These are phyloP conservation scores for Pelusios castaneus DNA, from an alignment of 2,113 vertebrate genomes.

Conservation along the genomic window DNA sequence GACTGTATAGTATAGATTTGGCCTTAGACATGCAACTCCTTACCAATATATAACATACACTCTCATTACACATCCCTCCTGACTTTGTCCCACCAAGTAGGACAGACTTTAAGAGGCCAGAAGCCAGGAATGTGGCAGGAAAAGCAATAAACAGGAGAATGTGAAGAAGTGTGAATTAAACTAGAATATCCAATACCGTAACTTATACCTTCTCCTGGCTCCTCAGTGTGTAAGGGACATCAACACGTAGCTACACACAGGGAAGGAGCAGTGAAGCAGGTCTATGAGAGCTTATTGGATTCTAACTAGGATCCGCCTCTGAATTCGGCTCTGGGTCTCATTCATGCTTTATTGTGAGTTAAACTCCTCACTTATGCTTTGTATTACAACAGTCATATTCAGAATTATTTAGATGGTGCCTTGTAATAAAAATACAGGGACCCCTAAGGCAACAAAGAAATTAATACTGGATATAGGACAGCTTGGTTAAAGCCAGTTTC, in stretches of 20 bases:
- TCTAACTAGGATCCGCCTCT: background rate
- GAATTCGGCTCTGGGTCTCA: background rate
- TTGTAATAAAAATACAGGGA: background rate
- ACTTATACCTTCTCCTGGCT: background rate
- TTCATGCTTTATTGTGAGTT: background rate
- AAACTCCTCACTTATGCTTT: background rate
- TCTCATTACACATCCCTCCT: background rate
- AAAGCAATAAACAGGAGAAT: background rate
- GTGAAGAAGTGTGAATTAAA: background rate
- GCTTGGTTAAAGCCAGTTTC: background rate
- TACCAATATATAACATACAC: constrained; percentile 5
- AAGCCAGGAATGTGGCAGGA: background rate
- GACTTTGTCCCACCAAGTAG: constrained; percentile 18
- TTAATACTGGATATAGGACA: background rate
- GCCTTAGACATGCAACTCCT: background rate
- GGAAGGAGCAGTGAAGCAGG: background rate
- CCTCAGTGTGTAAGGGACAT: background rate
- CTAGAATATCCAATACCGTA: background rate
- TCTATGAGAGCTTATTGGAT: background rate
- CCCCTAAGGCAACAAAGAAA: background rate
- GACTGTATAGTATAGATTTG: background rate
- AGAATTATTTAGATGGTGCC: background rate
- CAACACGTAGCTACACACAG: background rate
- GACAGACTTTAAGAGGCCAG: background rate
- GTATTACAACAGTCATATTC: background rate